phyloP scores from a whole-genome alignment of 2,888 invertebrate genomes.

The Chrysolina oricalcia region DNA sequence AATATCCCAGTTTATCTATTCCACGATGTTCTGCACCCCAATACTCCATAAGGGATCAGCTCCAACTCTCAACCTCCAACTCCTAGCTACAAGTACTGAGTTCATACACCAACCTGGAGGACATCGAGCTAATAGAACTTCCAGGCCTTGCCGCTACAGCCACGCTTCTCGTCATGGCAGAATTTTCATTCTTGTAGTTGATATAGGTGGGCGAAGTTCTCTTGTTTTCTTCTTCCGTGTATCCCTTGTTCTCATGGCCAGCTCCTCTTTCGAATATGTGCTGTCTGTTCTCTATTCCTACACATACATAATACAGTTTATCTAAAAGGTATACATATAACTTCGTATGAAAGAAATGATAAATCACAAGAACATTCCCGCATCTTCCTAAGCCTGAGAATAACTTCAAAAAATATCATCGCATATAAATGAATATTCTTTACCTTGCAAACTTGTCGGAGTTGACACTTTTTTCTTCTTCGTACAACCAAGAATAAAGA shows the following conservation, averaged over 20 bases:
- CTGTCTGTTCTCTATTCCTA: constrained; percentile 64
- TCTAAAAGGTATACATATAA: too few relatives aligned
- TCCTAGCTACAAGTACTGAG: not conserved
- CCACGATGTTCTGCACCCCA: too few relatives aligned
- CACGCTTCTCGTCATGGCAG: constrained; percentile 48
- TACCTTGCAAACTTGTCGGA: constrained; percentile 40
- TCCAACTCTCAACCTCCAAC: not conserved
- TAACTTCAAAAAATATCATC: too few relatives aligned
- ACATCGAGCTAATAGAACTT: constrained; percentile 63
- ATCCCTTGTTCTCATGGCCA: constrained; percentile 66
- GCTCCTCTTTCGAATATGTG: constrained; percentile 67
- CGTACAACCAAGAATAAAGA: constrained; percentile 73
- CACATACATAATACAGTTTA: too few relatives aligned
- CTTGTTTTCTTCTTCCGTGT: constrained; percentile 66
- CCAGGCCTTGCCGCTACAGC: constrained; percentile 57
- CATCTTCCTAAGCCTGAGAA: too few relatives aligned
- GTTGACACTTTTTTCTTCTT: constrained; percentile 70
- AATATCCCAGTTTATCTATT: too few relatives aligned
- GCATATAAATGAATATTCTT: not conserved
- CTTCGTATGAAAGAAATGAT: too few relatives aligned
- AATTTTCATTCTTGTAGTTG: constrained; percentile 62
- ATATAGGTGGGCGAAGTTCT: constrained; percentile 69
- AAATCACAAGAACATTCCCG: too few relatives aligned
- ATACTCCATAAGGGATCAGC: too few relatives aligned
- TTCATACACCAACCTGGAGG: constrained; percentile 57